Evolutionary conservation across 2,797 vertebrate genomes (phyloP), one percentile per base, ranked within the genome.

Genomic region (Tympanoctomys barrerae): DNA sequence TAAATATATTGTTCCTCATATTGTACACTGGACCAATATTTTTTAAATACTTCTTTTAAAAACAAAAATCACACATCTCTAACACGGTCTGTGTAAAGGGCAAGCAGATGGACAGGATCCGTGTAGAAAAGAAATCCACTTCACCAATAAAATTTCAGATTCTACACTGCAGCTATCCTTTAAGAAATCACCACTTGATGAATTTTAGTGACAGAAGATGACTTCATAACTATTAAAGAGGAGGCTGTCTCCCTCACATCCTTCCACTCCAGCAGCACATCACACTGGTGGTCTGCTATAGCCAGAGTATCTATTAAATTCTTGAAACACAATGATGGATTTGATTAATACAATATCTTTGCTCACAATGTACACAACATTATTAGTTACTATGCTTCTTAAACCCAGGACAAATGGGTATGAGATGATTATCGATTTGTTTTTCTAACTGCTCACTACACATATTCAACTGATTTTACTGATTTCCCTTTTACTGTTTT

Each of bases 151-250:
- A 61, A 11, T 85, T 64, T 90, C 78, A 95, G 33, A 61, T 22
- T 88, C 7, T 22, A 31, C 16, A 61, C 13, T 49, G 4, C 39
- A 82, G n/a, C 5, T 66, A 79, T 62, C 2, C 22, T 92, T 79
- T 52, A 79, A 54, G 57, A 94, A 84, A 84, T 57, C 83, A 79
- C 21, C 5, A 66, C 9, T 61, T 77, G 52, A 39, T 79, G 10
- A 92, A 18, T 93, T 92, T 92, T 78, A 84, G 61, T 92, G 14
- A 77, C 61, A 62, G 28, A 31, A 66, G 62, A 66, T 11, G 13
- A 33, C 84, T 94, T 85, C 89, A 71, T 92, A 14, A 81, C 61
- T 70, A 26, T 46, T 88, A 66, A 90, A 33, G 36, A 2, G 39
- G 70, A 90, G 31, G 9, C 0, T 61, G 24, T 86, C 79, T 75